Evolutionary conservation across 2,113 vertebrate species (phyloP).

Genomic region (Tachycineta bicolor): DNA sequence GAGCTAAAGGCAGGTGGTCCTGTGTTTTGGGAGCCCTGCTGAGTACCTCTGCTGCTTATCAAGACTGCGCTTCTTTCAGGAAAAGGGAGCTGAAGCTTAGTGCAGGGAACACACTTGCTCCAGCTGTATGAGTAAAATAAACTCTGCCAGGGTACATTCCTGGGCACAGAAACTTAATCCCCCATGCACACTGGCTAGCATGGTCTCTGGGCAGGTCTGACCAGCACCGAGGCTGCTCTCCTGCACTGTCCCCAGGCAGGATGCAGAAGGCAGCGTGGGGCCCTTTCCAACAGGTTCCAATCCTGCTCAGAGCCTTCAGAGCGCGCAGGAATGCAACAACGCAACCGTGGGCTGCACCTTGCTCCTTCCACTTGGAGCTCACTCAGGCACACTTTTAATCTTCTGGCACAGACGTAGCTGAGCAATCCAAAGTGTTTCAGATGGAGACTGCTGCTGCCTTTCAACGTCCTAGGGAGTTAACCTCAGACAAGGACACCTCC

Average conservation of each 20-base stretch:
- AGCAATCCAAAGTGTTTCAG: neutral
- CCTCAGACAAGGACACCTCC: neutral
- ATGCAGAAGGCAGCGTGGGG: neutral
- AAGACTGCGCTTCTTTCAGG: accelerated
- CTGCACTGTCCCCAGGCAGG: accelerated
- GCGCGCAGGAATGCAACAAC: neutral
- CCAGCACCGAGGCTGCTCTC: neutral
- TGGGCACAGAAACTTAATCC: neutral
- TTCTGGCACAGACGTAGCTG: neutral
- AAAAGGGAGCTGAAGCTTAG: neutral
- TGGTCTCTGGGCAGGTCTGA: accelerated
- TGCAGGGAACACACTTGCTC: neutral
- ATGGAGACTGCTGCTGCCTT: neutral
- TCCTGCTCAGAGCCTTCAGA: neutral
- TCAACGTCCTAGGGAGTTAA: neutral
- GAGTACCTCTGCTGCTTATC: neutral
- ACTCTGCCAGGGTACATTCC: neutral
- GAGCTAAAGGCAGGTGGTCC: neutral
- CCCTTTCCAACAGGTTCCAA: neutral
- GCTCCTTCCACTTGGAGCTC: accelerated
- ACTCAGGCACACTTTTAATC: neutral
- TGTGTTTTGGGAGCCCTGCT: neutral
- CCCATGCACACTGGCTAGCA: neutral
- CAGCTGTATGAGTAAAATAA: neutral
- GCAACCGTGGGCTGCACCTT: neutral